Conservation (phyloP, 1,140 invertebrate species). For the Heterodera carotae region DNA sequence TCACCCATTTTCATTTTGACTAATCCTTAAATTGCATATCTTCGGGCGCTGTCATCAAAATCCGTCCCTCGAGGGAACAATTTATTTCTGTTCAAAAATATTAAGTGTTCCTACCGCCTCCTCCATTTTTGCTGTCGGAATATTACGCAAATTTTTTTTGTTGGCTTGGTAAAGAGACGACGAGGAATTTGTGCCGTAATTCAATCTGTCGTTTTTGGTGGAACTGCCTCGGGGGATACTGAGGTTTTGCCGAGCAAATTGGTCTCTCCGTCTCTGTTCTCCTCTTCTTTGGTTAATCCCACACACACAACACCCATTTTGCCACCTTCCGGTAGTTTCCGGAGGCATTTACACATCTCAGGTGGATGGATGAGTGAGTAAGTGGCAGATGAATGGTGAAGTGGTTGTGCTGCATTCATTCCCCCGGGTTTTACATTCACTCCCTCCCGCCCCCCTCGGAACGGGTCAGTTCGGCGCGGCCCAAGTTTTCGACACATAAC, state of each 20-base stretch:
- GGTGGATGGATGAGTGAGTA: background rate
- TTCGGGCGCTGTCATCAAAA: background rate
- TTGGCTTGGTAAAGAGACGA: background rate
- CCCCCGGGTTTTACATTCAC: too few species aligned
- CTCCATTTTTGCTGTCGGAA: background rate
- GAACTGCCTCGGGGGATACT: background rate
- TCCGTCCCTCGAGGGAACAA: background rate
- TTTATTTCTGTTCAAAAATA: constrained; percentile 1
- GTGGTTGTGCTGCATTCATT: too few species aligned
- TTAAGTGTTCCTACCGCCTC: background rate
- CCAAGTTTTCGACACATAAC: too few species aligned
- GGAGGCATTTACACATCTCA: background rate
- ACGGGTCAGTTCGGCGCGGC: too few species aligned
- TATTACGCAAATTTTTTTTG: background rate
- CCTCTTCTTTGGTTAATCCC: too few species aligned
- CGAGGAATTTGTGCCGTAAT: constrained; percentile 1
- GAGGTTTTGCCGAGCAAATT: background rate
- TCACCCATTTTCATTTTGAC: background rate
- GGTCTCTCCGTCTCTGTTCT: background rate
- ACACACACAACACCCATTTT: background rate
- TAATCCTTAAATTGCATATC: background rate
- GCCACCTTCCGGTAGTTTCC: background rate
- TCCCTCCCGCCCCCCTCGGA: too few species aligned
- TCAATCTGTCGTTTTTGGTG: background rate
- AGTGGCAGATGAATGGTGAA: too few species aligned